Percentiles rank a stretch among this genome's conserved stretches.
Evolutionary conservation across 2,113 vertebrate species (phyloP).

Genomic region (Erythrolamprus reginae): DNA sequence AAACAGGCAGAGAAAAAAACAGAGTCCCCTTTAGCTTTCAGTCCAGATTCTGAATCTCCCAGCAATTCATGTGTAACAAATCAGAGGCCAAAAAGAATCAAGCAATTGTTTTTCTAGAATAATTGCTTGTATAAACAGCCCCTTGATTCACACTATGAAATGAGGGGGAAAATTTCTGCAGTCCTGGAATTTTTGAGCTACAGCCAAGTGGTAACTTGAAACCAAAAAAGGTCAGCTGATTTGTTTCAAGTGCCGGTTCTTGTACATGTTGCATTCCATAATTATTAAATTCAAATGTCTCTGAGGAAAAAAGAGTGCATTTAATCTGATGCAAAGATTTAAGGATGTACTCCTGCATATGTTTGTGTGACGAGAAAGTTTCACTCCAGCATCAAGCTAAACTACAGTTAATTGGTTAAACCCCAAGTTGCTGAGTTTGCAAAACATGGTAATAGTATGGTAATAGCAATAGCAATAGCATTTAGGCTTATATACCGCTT

Average conservation of each 20-base stretch:
- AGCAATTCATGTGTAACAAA: neutral
- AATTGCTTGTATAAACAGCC: neutral
- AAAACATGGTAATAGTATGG: too few relatives aligned
- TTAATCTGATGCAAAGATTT: neutral
- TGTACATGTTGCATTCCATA: conserved; percentile 10
- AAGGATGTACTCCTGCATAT: neutral
- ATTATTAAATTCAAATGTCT: neutral
- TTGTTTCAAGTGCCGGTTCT: conserved; percentile 16
- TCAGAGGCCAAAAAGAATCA: neutral
- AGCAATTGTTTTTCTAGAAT: neutral
- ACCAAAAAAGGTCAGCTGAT: neutral
- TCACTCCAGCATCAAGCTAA: neutral
- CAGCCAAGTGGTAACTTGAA: neutral
- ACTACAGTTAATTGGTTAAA: neutral
- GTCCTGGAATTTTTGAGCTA: conserved; percentile 16
- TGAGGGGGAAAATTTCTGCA: conserved; percentile 6
- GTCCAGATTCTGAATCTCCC: neutral
- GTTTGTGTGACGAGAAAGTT: neutral
- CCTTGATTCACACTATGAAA: neutral
- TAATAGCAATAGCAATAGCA: too few relatives aligned
- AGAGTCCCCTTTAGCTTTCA: neutral
- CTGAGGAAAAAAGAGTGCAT: neutral
- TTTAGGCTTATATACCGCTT: too few relatives aligned
- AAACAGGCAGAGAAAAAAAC: neutral
- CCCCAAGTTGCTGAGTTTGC: neutral